These are phyloP conservation scores for Holacanthus passer DNA, from an alignment of 2,113 vertebrate species.

Conservation along the genomic window DNA sequence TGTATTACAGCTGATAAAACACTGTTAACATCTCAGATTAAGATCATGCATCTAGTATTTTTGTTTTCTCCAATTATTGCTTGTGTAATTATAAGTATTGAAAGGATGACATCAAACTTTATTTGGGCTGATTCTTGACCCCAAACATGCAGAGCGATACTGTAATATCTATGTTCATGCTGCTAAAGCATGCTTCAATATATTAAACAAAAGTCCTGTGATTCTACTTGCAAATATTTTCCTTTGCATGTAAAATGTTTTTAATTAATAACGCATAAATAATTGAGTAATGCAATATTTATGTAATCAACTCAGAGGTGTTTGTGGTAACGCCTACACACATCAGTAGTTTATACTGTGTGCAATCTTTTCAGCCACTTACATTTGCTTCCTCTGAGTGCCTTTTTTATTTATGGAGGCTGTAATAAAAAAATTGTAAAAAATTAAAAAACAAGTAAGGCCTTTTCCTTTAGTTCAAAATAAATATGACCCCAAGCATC, in stretches of 20 bases:
- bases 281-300: conserved; percentile 69
- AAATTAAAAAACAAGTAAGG: conserved; percentile 57
- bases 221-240: conserved; percentile 68
- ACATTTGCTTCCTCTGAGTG: conserved; percentile 52
- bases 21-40: not conserved
- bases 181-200: conserved; percentile 36
- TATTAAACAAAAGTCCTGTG: conserved; percentile 44
- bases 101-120: conserved; percentile 15
- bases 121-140: conserved; percentile 36
- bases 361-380: conserved; percentile 58
- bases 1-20: not conserved
- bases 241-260: conserved; percentile 60
- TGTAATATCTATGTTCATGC: conserved; percentile 37
- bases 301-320: conserved; percentile 67
- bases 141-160: conserved; percentile 11
- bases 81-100: not conserved
- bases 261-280: conserved; percentile 69
- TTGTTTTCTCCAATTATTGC: not conserved
- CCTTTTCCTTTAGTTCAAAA: conserved; percentile 60
- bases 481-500: conserved; percentile 69
- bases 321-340: conserved; percentile 61
- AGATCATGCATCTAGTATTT: not conserved
- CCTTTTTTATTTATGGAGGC: conserved; percentile 68
- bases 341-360: conserved; percentile 46
- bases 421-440: conserved; percentile 46